Evolutionary conservation across 2,888 invertebrate genomes (phyloP), one percentile per base, ranked within the genome.

Genomic region (Caenorhabditis sp.): DNA sequence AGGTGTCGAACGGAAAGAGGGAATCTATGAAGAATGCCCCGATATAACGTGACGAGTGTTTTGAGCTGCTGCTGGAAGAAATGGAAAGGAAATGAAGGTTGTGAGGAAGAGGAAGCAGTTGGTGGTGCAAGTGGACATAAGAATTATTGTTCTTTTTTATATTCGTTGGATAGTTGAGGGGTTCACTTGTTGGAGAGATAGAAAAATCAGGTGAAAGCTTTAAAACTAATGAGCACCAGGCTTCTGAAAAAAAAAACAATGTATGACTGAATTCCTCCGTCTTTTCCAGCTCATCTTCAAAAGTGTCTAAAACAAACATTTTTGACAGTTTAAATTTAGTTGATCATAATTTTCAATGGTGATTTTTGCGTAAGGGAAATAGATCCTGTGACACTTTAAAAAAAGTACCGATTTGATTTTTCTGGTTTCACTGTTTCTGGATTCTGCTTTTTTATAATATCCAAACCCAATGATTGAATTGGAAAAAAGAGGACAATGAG

Each of bases 31-130:
- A 35, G 49, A 66, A 66, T 66, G 28, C 22, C 14, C 44, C 51
- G 51, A 54, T 41, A 76, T 68, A 49, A 68, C 51, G 61, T 56
- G 63, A 69, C 61, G 54, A 70, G 68, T 58, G 31, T 22, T 16
- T 6, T 28, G 44, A 8, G 38, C 38, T 38, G 12, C 47, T 47
- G 19, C 63, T 63, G 44, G 56, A 69, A 69, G n/a, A 35, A 28
- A 28, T 54, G 68, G 19, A 12, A 59, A 47, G 64, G 58, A 70
- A 70, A 59, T 70, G 56, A 68, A 54, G 28, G 26, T 64, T 44
- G 7, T 10, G 63, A 26, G 16, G 38, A 14, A 68, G 38, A 68
- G 68, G 68, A 68, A 68, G 51, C 54, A 54, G 68, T 68, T 68
- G 68, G 68, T 54, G 68, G 68, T 54, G 68, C 38, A 66, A 54